Evolutionary conservation across 2,888 invertebrate species (phyloP).

Genomic region (Fragum sueziense): DNA sequence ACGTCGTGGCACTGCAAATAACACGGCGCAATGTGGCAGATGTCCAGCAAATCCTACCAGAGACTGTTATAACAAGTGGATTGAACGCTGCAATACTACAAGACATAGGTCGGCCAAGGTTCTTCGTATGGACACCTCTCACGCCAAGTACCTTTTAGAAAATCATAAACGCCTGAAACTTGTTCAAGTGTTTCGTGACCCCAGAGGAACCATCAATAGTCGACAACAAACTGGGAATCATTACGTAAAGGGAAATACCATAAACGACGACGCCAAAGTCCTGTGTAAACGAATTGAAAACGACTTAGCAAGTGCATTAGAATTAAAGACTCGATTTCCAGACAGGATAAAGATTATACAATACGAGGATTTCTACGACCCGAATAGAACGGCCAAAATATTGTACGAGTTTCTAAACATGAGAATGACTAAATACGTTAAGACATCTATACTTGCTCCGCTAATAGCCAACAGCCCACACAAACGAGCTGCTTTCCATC

Average conservation of each 20-base stretch:
- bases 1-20: too few relatives aligned
- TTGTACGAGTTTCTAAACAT: slow-evolving; percentile 32
- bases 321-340: not conserved
- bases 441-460: too few relatives aligned
- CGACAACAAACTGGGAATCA: not conserved
- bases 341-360: slow-evolving; percentile 27
- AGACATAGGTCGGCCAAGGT: not conserved
- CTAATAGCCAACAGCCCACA: too few relatives aligned
- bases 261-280: not conserved
- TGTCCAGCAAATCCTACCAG: too few relatives aligned
- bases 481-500: too few relatives aligned
- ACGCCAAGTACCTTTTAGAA: slow-evolving; percentile 4
- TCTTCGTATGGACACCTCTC: not conserved
- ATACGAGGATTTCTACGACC: slow-evolving; percentile 41
- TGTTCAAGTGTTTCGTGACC: not conserved
- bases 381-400: slow-evolving; percentile 5
- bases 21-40: too few relatives aligned
- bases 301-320: not conserved
- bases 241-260: not conserved
- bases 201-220: not conserved
- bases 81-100: not conserved
- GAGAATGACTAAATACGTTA: slow-evolving; percentile 2
- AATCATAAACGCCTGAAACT: not conserved
- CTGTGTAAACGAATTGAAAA: not conserved
- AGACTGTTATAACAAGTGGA: too few relatives aligned